These are phyloP conservation scores for Drosophila arizonae DNA, from an alignment of 1,140 invertebrate genomes.

Conservation along the genomic window DNA sequence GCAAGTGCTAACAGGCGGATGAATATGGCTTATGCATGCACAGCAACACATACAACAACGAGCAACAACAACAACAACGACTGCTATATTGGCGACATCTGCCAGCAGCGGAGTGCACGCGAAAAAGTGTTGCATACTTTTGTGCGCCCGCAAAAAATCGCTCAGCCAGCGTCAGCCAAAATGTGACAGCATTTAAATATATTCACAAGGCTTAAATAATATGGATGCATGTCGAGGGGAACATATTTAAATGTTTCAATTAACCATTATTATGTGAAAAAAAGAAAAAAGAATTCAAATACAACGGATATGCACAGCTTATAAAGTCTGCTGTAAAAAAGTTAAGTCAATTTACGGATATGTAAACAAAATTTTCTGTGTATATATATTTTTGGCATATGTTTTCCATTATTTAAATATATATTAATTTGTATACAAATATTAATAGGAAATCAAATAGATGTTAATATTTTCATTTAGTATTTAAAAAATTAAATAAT, in stretches of 20 bases:
- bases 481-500: too few relatives aligned
- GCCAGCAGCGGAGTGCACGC: constrained; percentile 33
- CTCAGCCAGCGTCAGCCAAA: constrained; percentile 4
- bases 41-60: background rate
- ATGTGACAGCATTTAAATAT: constrained; percentile 12
- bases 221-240: background rate
- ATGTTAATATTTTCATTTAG: too few relatives aligned
- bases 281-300: background rate
- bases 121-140: constrained; percentile 63
- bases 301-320: background rate
- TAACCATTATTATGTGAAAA: constrained; percentile 19
- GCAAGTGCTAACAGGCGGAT: constrained; percentile 61
- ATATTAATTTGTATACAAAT: too few relatives aligned
- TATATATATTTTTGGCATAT: too few relatives aligned
- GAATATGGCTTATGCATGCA: constrained; percentile 57
- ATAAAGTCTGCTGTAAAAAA: background rate
- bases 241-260: constrained; percentile 15
- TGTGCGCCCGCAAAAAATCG: constrained; percentile 47
- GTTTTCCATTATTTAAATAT: too few relatives aligned
- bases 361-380: too few relatives aligned
- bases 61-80: background rate
- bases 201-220: background rate
- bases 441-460: too few relatives aligned
- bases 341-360: background rate
- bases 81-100: constrained; percentile 27